Conservation (phyloP, 2,888 invertebrate genomes). For the Automeris io region DNA sequence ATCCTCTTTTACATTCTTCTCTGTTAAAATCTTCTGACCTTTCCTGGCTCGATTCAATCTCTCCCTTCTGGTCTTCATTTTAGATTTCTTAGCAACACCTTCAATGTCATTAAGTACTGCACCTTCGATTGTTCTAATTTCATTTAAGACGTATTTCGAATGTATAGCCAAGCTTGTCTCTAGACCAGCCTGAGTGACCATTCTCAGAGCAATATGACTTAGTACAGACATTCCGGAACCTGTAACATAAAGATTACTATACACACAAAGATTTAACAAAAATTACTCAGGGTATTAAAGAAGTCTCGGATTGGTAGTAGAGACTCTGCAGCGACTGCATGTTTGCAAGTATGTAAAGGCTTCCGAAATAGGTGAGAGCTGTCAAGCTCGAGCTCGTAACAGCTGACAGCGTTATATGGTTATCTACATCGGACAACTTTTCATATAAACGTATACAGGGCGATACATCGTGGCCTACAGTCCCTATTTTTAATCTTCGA, state of each 20-base stretch:
- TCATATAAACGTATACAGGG: too few species aligned
- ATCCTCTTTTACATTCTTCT: slow-evolving; percentile 41
- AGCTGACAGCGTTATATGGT: too few species aligned
- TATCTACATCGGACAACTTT: too few species aligned
- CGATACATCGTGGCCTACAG: too few species aligned
- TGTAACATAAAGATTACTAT: slow-evolving; percentile 26
- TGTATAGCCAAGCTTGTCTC: slow-evolving; percentile 64
- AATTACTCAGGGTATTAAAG: not conserved
- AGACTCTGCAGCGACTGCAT: too few species aligned
- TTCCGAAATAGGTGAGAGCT: too few species aligned
- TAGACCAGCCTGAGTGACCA: slow-evolving; percentile 83
- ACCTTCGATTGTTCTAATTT: slow-evolving; percentile 45
- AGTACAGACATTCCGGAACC: slow-evolving; percentile 89
- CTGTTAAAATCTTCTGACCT: slow-evolving; percentile 41
- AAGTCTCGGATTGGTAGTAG: too few species aligned
- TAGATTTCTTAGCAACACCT: slow-evolving; percentile 53
- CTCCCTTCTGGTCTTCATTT: slow-evolving; percentile 61
- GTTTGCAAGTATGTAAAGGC: too few species aligned
- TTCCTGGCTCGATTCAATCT: slow-evolving; percentile 56
- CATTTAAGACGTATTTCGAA: slow-evolving; percentile 51
- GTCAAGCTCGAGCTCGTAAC: too few species aligned
- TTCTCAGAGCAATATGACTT: slow-evolving; percentile 84
- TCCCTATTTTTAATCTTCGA: too few species aligned
- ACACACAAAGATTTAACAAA: slow-evolving; percentile 52
- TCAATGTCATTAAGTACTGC: slow-evolving; percentile 54